A percentile compares a stretch with the other conserved stretches of the same genome.
phyloP scores from a whole-genome alignment of 2,113 vertebrate genomes.

The Lophura nycthemera region DNA sequence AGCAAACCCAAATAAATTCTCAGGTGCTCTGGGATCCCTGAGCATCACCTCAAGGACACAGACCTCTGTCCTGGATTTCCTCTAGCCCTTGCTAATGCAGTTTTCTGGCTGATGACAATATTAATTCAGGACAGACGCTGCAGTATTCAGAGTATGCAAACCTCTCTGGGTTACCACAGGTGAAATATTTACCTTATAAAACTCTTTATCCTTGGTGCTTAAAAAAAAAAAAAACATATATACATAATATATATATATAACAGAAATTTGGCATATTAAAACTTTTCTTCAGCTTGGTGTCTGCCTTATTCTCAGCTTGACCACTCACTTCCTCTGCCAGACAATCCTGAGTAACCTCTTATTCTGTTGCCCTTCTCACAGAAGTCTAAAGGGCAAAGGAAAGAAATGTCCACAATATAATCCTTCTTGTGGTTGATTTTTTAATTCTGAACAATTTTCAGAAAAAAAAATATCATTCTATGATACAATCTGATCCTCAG shows the following conservation, averaged over 20 bases:
- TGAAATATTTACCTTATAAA: background rate
- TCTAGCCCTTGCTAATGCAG: accelerated
- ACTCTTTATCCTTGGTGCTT: background rate
- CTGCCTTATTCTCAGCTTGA: background rate
- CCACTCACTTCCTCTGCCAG: background rate
- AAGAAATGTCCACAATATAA: background rate
- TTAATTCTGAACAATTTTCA: background rate
- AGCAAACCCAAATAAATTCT: background rate
- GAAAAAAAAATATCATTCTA: background rate
- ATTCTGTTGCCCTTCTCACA: background rate
- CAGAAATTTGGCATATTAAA: background rate
- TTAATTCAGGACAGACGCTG: accelerated
- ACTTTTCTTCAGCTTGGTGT: background rate
- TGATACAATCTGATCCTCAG: background rate
- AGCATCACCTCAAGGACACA: background rate
- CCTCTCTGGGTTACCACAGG: background rate
- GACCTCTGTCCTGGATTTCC: background rate
- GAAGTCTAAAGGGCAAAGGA: background rate
- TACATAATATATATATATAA: too few relatives aligned
- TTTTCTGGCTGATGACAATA: accelerated
- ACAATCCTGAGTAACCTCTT: background rate
- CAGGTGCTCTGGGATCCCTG: background rate
- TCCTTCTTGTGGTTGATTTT: background rate
- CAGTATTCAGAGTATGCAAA: background rate
- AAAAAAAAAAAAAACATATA: too few relatives aligned